Conservation (phyloP, 2,113 vertebrate species). For the Gulo gulo region DNA sequence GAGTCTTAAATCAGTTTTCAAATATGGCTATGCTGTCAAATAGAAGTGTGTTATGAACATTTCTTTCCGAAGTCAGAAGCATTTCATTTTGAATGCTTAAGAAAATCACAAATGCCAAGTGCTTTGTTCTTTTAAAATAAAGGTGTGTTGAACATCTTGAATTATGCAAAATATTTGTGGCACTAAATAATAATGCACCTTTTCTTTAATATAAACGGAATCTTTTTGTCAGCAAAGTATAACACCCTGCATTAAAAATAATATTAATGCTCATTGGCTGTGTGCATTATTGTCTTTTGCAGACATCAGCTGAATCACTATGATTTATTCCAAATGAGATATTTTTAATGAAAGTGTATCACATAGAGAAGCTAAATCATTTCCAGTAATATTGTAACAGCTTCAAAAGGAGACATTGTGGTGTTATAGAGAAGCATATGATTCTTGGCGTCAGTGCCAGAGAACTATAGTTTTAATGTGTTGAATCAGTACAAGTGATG, state of each 20-base stretch:
- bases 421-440: background rate
- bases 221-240: background rate
- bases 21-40: conserved; percentile 1
- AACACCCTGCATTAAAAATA: background rate
- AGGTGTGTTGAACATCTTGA: background rate
- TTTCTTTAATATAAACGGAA: background rate
- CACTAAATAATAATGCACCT: background rate
- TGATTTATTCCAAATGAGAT: background rate
- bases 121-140: background rate
- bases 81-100: background rate
- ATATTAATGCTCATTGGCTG: background rate
- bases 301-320: background rate
- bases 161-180: background rate
- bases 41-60: background rate
- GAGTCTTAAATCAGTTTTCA: conserved; percentile 38
- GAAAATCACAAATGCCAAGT: background rate
- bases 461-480: conserved; percentile 22
- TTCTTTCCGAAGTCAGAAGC: background rate
- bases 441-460: background rate
- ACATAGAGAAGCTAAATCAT: background rate
- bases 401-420: background rate
- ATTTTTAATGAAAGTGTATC: conserved; percentile 19
- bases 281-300: background rate
- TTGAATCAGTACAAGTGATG: conserved; percentile 6
- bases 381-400: background rate